Evolutionary conservation across 2,888 invertebrate genomes (phyloP).

Genomic region (Aphodius granarius): DNA sequence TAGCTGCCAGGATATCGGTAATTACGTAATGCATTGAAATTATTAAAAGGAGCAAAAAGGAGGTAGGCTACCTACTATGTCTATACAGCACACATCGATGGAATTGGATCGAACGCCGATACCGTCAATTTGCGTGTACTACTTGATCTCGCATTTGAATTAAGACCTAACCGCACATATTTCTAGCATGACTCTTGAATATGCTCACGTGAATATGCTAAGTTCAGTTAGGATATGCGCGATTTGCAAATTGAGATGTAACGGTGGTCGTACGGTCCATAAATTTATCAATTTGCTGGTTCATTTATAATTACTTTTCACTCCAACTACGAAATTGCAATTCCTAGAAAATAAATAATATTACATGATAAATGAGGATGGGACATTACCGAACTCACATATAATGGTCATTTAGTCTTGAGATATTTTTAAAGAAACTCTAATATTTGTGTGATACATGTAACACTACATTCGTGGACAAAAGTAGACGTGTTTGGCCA

Average conservation of each 20-base stretch:
- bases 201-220: background rate
- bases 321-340: too few relatives aligned
- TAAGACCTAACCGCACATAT: background rate
- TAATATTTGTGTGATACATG: too few relatives aligned
- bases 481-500: too few relatives aligned
- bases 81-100: too few relatives aligned
- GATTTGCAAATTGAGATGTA: background rate
- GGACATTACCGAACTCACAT: too few relatives aligned
- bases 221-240: background rate
- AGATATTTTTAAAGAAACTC: too few relatives aligned
- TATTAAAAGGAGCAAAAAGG: background rate
- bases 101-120: background rate
- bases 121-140: background rate
- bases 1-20: background rate
- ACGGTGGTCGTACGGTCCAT: background rate
- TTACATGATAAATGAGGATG: too few relatives aligned
- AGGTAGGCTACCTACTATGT: too few relatives aligned
- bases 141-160: background rate
- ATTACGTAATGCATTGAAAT: background rate
- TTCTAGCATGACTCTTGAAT: background rate
- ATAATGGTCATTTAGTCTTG: too few relatives aligned
- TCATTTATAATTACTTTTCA: background rate
- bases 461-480: too few relatives aligned
- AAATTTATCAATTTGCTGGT: background rate
- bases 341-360: too few relatives aligned